Evolutionary conservation across 2,113 vertebrate genomes (phyloP), one percentile per base, ranked within the genome.

Genomic region (Menidia beryllina): DNA sequence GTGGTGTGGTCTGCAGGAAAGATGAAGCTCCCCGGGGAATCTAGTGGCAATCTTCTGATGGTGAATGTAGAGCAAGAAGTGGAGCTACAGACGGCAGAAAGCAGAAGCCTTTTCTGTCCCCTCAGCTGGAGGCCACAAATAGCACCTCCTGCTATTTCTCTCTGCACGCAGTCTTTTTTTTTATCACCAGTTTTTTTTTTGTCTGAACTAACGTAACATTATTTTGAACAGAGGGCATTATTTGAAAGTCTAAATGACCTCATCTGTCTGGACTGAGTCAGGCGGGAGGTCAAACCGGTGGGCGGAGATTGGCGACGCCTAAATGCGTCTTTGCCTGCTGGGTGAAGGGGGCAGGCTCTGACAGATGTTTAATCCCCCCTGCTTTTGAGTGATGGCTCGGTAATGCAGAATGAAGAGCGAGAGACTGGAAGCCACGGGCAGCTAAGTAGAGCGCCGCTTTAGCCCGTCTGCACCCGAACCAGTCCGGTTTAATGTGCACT

Each of bases 291-390:
- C 70, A 77, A 83, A 84, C 81, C 81, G 62, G 45, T 7, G 48
- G 68, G 50, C 62, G 48, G 65, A 64, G 76, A 79, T 76, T 79
- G 7, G 9, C 15, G 8, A 59, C 12, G 72, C 70, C 71, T 77
- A 58, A 87, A 81, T 84, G 77, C 73, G 75, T 77, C 80, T 87
- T 82, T 88, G 74, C 70, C 82, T 75, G 90, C 79, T 52, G 70
- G 74, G 74, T 50, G 69, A 72, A 84, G 72, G 39, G 71, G 69
- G 67, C 68, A 61, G 79, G 62, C 73, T 82, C 74, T 76, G 86
- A 87, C 86, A 89, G 86, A 87, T 92, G 89, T 85, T 92, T 90
- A 91, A 92, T 92, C 90, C 88, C n/a, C 57, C 61, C 56, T 12
- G 72, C 77, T 86, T 82, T 84, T 85, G 77, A 85, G 79, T 67